Conservation (phyloP, 2,113 vertebrate genomes). For the Nettapus auritus region DNA sequence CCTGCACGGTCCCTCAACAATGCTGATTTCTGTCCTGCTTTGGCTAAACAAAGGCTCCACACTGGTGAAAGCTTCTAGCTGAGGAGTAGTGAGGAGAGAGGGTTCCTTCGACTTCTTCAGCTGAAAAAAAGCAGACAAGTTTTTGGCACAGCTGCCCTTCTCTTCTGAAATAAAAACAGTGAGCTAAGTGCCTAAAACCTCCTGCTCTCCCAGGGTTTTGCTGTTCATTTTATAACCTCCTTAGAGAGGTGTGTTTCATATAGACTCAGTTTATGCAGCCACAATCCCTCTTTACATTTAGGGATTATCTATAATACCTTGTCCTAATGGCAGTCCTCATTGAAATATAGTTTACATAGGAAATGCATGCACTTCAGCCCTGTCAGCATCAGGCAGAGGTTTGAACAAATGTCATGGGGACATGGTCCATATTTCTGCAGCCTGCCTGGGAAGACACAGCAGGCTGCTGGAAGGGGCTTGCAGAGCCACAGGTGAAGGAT, state of each 20-base stretch:
- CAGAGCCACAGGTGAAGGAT: not conserved
- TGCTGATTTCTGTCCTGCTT: not conserved
- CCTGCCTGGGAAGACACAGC: not conserved
- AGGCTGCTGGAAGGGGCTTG: not conserved
- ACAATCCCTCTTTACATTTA: not conserved
- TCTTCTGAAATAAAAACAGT: not conserved
- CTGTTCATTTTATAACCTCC: not conserved
- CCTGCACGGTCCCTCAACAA: not conserved
- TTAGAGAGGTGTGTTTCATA: not conserved
- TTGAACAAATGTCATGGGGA: not conserved
- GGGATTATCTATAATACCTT: not conserved
- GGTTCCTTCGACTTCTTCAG: not conserved
- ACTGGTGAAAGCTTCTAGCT: not conserved
- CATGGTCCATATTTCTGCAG: rapidly evolving
- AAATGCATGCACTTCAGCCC: not conserved
- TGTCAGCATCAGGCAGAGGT: not conserved
- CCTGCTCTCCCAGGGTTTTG: not conserved
- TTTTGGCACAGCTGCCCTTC: not conserved
- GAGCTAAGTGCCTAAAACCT: not conserved
- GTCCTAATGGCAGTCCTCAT: not conserved
- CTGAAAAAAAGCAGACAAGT: rapidly evolving
- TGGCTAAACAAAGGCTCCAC: not conserved
- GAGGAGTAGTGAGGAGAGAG: not conserved
- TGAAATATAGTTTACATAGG: not conserved
- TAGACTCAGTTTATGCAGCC: not conserved